These are phyloP conservation scores for Dasyprocta punctata DNA, from an alignment of 2,113 vertebrate species.

Conservation along the genomic window DNA sequence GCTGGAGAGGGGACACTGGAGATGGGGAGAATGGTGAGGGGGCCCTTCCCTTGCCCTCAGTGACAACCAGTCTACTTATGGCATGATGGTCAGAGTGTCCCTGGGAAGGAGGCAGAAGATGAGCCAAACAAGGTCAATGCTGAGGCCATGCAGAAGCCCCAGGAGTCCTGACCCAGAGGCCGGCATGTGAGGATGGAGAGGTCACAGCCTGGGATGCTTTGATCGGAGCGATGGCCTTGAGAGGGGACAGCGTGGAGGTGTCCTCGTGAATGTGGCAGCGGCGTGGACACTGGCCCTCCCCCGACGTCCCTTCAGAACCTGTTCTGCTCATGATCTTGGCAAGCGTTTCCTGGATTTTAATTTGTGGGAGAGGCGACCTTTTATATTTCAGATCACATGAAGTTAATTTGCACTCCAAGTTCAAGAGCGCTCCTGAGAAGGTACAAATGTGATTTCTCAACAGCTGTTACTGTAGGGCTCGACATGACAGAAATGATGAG, in stretches of 20 bases:
- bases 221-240: background rate
- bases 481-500: constrained; percentile 41
- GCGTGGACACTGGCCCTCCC: background rate
- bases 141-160: background rate
- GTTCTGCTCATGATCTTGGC: constrained; percentile 26
- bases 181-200: fast-evolving
- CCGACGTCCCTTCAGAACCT: background rate
- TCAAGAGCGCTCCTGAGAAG: constrained; percentile 70
- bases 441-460: constrained; percentile 55
- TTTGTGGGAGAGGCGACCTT: constrained; percentile 71
- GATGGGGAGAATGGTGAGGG: background rate
- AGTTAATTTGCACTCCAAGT: constrained; percentile 78
- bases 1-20: background rate
- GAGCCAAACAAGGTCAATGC: background rate
- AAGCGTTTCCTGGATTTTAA: background rate
- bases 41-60: background rate
- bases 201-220: background rate
- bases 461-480: constrained; percentile 61
- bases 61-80: background rate
- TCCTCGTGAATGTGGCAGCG: background rate
- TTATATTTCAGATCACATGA: constrained; percentile 71
- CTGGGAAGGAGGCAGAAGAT: background rate
- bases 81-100: fast-evolving
- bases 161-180: fast-evolving
- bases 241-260: background rate